These are phyloP conservation scores for Conops quadrifasciatus DNA, from an alignment of 2,888 invertebrate genomes.

Conservation along the genomic window DNA sequence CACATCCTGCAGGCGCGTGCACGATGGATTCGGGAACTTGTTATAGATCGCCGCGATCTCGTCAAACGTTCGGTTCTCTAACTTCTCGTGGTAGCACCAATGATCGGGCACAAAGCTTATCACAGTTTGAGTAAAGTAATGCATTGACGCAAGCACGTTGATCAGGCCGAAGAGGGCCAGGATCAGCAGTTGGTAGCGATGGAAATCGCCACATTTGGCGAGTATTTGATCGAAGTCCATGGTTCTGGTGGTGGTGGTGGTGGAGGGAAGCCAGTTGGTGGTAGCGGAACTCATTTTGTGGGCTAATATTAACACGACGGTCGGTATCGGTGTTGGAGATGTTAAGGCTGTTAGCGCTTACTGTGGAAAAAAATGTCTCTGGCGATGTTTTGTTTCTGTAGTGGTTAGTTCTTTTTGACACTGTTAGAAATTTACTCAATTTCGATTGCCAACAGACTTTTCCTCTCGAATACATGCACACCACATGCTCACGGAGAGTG, in stretches of 20 bases:
- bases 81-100: constrained; percentile 64
- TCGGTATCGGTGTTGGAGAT: background rate
- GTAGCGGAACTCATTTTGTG: constrained; percentile 10
- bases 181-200: constrained; percentile 68
- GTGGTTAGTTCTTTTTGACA: background rate
- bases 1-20: constrained; percentile 59
- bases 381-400: background rate
- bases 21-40: constrained; percentile 59
- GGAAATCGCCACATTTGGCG: constrained; percentile 68
- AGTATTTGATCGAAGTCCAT: constrained; percentile 69
- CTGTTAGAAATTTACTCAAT: background rate
- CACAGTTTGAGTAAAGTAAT: constrained; percentile 71
- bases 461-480: constrained; percentile 19
- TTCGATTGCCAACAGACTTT: constrained; percentile 20
- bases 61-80: constrained; percentile 61
- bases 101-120: constrained; percentile 69
- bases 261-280: constrained; percentile 33
- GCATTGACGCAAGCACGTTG: constrained; percentile 69
- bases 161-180: constrained; percentile 69
- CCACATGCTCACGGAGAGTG: background rate
- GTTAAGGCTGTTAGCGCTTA: background rate
- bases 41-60: constrained; percentile 62
- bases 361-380: no score
- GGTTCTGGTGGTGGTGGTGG: background rate
- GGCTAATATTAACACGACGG: background rate